Base-by-base conservation (phyloP, 1,140 invertebrate species). In the Drosophila tristis region DNA sequence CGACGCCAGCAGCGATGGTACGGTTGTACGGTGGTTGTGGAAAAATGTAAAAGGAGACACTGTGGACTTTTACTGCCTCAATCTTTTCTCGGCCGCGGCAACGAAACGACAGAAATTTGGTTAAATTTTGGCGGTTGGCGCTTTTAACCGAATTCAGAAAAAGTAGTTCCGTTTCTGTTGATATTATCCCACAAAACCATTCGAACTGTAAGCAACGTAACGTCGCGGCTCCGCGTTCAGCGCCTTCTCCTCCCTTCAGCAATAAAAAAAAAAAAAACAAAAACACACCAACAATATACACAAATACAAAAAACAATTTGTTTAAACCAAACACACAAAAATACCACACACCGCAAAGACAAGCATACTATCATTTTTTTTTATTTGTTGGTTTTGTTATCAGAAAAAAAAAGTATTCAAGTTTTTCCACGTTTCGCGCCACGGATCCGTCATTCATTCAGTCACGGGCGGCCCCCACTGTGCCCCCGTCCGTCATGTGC, bases 141-240 rank as follows among this genome's bases (percentile, higher is more conserved):
- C 35, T 39, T 39, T 39, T 39, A 39, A 39, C 35, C 35, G 35
- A 39, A 39, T 39, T 39, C 35, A 39, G 4, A 13, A 39, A 39
- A 39, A 48, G 55, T 62, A 51, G 71, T 78, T 81, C 67, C 81
- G 80, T 85, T 72, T 81, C 80, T 76, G 76, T 39, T 13, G 35
- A 39, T 39, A 39, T 39, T 39, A 39, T 39, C 35, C 35, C 35
- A 39, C 35, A 85, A 79, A 79, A 82, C 79, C 79, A 75, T 85
- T 76, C 81, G 71, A 80, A 80, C 76, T 78, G 81, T 80, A 78
- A 86, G 81, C 81, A 86, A 77, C 74, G 65, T 62, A 70, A 58
- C 74, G 74, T 64, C 74, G 74, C 63, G 73, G 76, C 15, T 57
- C 35, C 57, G 72, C 55, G 63, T 43, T 43, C 64, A 60, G 48